Conservation (phyloP, 2,797 vertebrate species). For the Clarias laeviceps region DNA sequence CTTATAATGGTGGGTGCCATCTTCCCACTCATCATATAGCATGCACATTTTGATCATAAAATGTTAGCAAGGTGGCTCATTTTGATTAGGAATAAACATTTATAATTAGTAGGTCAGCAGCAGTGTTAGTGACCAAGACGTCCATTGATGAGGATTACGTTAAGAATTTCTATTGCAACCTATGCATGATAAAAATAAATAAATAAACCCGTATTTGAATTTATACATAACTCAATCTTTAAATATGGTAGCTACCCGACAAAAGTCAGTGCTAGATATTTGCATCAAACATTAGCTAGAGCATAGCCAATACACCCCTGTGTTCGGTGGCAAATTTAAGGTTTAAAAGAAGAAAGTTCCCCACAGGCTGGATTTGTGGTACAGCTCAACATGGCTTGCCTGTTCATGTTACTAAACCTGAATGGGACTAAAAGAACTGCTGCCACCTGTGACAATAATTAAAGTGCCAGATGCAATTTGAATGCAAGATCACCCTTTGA, state of each 20-base stretch:
- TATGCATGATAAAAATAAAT: background rate
- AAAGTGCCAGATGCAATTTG: background rate
- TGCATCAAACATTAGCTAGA: background rate
- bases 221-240: background rate
- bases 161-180: background rate
- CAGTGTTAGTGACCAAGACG: no score
- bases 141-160: background rate
- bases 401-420: background rate
- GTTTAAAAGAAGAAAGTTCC: background rate
- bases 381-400: background rate
- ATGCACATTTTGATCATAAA: background rate
- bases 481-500: background rate
- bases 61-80: background rate
- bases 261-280: background rate
- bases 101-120: background rate
- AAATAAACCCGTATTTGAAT: background rate
- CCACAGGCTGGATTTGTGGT: background rate
- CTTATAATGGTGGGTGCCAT: background rate
- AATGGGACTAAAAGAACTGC: background rate
- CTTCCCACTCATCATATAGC: background rate
- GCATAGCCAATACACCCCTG: background rate
- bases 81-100: background rate
- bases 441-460: constrained; percentile 2
- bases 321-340: background rate
- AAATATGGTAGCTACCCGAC: background rate